Percentiles rank a stretch among this genome's conserved stretches.
Conservation (phyloP, 2,113 vertebrate genomes). For the Saccopteryx bilineata region DNA sequence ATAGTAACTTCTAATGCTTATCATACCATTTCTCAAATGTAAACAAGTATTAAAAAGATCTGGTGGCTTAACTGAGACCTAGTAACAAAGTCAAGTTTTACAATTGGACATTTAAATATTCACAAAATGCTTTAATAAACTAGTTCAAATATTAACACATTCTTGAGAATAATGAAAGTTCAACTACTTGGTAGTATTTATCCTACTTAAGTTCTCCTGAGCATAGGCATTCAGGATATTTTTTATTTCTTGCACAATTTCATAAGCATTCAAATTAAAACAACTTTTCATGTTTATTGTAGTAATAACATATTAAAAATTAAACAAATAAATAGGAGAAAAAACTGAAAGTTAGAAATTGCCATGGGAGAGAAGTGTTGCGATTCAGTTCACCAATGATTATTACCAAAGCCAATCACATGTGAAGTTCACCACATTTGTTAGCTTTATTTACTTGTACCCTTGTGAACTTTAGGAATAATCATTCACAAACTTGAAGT, state of each 20-base stretch:
- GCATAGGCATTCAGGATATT: neutral
- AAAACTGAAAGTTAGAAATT: slow-evolving; percentile 28
- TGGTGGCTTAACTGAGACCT: neutral
- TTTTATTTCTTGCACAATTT: slow-evolving; percentile 58
- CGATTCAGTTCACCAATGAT: neutral
- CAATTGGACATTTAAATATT: slow-evolving; percentile 19
- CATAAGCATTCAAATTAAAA: slow-evolving; percentile 70
- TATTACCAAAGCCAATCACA: neutral
- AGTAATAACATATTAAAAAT: slow-evolving; percentile 19
- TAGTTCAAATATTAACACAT: slow-evolving; percentile 32
- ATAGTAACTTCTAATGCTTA: neutral
- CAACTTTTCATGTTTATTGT: slow-evolving; percentile 58
- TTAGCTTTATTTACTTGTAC: slow-evolving; percentile 1
- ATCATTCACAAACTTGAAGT: neutral
- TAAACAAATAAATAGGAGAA: neutral
- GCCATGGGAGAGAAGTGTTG: neutral
- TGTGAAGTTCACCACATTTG: neutral
- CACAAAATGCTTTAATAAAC: neutral
- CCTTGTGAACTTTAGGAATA: neutral
- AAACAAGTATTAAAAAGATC: slow-evolving; percentile 20
- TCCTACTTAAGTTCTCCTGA: neutral
- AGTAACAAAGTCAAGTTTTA: slow-evolving; percentile 28
- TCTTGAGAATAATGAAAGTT: slow-evolving; percentile 42
- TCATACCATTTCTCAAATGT: neutral
- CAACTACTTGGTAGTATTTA: slow-evolving; percentile 1